Evolutionary conservation across 2,797 vertebrate genomes (phyloP).

Genomic region (Sebastes cheni): DNA sequence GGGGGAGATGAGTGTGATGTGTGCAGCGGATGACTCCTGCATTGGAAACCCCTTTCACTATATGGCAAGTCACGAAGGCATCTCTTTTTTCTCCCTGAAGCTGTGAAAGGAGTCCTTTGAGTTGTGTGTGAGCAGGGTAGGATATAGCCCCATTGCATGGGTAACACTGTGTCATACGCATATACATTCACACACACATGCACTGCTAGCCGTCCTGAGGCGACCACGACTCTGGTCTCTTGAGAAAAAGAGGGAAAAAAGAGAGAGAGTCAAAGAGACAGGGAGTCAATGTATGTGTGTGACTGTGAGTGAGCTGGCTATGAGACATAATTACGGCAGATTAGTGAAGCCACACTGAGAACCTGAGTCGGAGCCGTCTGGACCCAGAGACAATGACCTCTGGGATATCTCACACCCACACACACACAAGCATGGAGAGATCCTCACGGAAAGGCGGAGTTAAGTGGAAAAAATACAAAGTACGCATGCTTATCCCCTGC

Average conservation of each 20-base stretch:
- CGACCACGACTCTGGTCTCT: conserved; percentile 22
- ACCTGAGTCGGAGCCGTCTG: conserved; percentile 65
- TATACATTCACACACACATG: conserved; percentile 16
- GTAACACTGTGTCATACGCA: conserved; percentile 22
- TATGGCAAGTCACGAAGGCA: conserved; percentile 47
- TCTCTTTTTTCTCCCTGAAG: conserved; percentile 29
- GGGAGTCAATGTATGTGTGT: conserved; percentile 43
- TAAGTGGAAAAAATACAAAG: conserved; percentile 25
- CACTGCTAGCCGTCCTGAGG: conserved; percentile 37
- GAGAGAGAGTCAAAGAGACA: conserved; percentile 11
- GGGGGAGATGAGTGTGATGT: conserved; percentile 27
- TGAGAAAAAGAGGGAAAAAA: conserved; percentile 12
- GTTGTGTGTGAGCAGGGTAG: conserved; percentile 28
- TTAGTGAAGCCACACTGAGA: conserved; percentile 75
- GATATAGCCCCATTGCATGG: conserved; percentile 17
- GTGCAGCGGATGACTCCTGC: conserved; percentile 29
- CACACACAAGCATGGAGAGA: conserved; percentile 1
- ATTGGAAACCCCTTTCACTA: conserved; percentile 49
- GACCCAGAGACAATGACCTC: conserved; percentile 71
- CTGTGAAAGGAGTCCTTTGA: conserved; percentile 53
- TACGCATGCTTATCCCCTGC: conserved; percentile 15
- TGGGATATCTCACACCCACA: conserved; percentile 37
- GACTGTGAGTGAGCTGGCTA: conserved; percentile 55
- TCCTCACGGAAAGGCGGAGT: conserved; percentile 17
- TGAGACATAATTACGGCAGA: conserved; percentile 77